phyloP scores from a whole-genome alignment of 2,113 vertebrate genomes.

The Indri indri region DNA sequence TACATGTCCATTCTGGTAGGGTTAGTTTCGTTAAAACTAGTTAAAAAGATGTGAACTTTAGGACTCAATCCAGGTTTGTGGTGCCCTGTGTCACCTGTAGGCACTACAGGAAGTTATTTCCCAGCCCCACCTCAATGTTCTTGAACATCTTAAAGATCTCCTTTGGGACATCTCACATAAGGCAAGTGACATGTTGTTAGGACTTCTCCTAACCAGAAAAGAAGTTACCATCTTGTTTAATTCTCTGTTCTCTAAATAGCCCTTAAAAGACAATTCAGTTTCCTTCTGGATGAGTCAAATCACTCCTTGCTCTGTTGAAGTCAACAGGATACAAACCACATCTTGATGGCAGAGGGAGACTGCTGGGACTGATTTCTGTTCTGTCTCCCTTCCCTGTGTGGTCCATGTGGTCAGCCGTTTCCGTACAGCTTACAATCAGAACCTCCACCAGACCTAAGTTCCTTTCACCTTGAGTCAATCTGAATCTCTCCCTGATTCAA shows the following conservation, averaged over 20 bases:
- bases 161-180: neutral
- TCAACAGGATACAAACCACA: neutral
- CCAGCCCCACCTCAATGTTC: neutral
- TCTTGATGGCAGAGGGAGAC: neutral
- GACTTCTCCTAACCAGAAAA: neutral
- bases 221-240: neutral
- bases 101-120: neutral
- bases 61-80: neutral
- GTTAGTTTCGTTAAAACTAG: conserved; percentile 9
- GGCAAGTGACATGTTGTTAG: neutral
- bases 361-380: neutral
- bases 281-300: neutral
- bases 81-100: neutral
- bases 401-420: neutral
- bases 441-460: neutral
- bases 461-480: neutral
- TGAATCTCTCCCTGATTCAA: neutral
- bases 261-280: neutral
- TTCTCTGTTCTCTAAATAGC: neutral
- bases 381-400: neutral
- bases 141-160: neutral
- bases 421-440: neutral
- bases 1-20: neutral
- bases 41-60: neutral
- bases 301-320: neutral